Evolutionary conservation across 2,888 invertebrate genomes (phyloP).

Genomic region (Danaus chrysippus): DNA sequence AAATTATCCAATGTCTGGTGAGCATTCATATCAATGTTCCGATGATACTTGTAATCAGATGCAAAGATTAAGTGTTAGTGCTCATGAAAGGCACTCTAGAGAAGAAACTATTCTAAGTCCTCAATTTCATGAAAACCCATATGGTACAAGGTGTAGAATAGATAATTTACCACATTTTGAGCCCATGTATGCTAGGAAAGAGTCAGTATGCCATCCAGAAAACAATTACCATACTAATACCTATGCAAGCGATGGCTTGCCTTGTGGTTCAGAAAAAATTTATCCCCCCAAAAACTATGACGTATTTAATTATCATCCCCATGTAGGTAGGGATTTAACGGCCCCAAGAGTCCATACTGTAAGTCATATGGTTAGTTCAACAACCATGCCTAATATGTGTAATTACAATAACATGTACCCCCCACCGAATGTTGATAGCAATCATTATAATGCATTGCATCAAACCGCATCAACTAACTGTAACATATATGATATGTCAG

Average conservation of each 20-base stretch:
- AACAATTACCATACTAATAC: slow-evolving; percentile 64
- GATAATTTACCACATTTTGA: slow-evolving; percentile 60
- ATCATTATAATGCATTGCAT: slow-evolving; percentile 55
- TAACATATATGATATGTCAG: slow-evolving; percentile 59
- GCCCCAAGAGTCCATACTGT: slow-evolving; percentile 67
- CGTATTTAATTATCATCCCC: slow-evolving; percentile 64
- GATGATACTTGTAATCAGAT: slow-evolving; percentile 59
- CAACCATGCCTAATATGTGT: slow-evolving; percentile 74
- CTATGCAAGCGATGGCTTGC: slow-evolving; percentile 61
- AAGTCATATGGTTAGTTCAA: slow-evolving; percentile 71
- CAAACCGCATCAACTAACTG: slow-evolving; percentile 57
- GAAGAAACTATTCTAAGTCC: slow-evolving; percentile 58
- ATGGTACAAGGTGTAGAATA: slow-evolving; percentile 49
- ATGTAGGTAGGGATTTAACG: slow-evolving; percentile 55
- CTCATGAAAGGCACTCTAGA: slow-evolving; percentile 61
- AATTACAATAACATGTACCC: slow-evolving; percentile 61
- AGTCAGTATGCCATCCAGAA: slow-evolving; percentile 54
- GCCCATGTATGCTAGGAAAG: slow-evolving; percentile 58
- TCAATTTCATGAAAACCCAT: slow-evolving; percentile 58
- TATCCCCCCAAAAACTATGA: slow-evolving; percentile 68
- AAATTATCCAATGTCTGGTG: slow-evolving; percentile 52
- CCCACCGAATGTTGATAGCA: slow-evolving; percentile 49
- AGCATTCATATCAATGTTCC: slow-evolving; percentile 54
- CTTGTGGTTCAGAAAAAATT: slow-evolving; percentile 64
- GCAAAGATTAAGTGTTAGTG: slow-evolving; percentile 64